Conservation (phyloP, 2,888 invertebrate genomes). For the Drosophila nr. perissopoda region DNA sequence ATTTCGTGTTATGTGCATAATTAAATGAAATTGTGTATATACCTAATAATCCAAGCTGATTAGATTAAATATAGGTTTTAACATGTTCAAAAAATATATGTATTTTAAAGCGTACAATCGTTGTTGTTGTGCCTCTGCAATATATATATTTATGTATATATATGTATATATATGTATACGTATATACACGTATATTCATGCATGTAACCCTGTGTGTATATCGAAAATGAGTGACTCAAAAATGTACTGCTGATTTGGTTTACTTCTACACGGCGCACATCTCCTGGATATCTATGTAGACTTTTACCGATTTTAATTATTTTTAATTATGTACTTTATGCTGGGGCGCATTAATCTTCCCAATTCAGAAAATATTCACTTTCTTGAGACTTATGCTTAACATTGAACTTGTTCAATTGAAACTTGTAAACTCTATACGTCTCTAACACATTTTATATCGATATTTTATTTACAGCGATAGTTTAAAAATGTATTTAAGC, state of each 20-base stretch:
- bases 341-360: neutral
- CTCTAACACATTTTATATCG: constrained; percentile 3
- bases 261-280: neutral
- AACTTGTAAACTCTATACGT: constrained; percentile 2
- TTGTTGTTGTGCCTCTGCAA: constrained; percentile 3
- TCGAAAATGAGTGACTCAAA: neutral
- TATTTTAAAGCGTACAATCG: constrained; percentile 16
- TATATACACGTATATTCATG: neutral
- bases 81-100: neutral
- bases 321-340: constrained; percentile 4
- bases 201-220: neutral
- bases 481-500: neutral
- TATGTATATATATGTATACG: neutral
- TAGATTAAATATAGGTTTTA: neutral
- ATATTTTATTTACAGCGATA: neutral
- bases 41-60: neutral
- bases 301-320: neutral
- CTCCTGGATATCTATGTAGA: neutral
- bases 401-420: constrained; percentile 25
- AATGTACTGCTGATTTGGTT: neutral
- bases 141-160: constrained; percentile 4
- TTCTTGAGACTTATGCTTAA: constrained; percentile 8
- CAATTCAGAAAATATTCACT: constrained; percentile 30
- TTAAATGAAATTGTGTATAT: neutral
- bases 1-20: neutral